These are phyloP conservation scores for Podarcis raffonei DNA, from an alignment of 2,113 vertebrate species.

Conservation along the genomic window DNA sequence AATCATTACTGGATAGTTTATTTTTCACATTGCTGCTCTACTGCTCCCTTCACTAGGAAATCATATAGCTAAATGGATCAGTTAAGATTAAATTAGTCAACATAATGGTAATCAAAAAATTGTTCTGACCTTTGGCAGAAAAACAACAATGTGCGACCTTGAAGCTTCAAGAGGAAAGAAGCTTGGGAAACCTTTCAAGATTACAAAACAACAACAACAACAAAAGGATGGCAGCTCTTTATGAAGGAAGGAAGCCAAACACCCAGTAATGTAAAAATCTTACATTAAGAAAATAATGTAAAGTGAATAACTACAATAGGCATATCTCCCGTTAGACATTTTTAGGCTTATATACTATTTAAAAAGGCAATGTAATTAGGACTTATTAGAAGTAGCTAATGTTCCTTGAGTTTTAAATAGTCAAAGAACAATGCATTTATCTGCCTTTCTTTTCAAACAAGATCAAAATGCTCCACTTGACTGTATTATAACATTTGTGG, in stretches of 20 bases:
- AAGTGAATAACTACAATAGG: slow-evolving; percentile 4
- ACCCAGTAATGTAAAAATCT: not conserved
- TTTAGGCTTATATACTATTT: not conserved
- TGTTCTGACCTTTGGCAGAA: slow-evolving; percentile 67
- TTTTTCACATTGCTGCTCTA: slow-evolving; percentile 66
- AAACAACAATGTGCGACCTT: slow-evolving; percentile 64
- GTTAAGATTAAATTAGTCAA: slow-evolving; percentile 70
- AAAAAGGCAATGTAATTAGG: slow-evolving; percentile 1
- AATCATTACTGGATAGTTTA: slow-evolving; percentile 61
- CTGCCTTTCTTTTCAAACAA: not conserved
- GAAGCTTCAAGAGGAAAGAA: slow-evolving; percentile 47
- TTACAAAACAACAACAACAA: slow-evolving; percentile 2
- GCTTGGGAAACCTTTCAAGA: not conserved
- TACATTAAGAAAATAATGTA: slow-evolving; percentile 13
- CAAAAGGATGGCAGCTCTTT: not conserved
- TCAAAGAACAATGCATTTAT: not conserved
- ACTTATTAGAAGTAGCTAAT: not conserved
- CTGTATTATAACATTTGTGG: not conserved
- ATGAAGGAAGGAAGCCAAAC: not conserved
- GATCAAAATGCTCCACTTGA: not conserved
- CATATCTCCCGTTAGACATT: not conserved
- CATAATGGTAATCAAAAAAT: slow-evolving; percentile 67
- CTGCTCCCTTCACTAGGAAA: slow-evolving; percentile 56
- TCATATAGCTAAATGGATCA: slow-evolving; percentile 55
- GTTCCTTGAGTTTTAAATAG: not conserved